Base-by-base conservation (phyloP, 2,888 invertebrate species). In the Desoria tigrina region DNA sequence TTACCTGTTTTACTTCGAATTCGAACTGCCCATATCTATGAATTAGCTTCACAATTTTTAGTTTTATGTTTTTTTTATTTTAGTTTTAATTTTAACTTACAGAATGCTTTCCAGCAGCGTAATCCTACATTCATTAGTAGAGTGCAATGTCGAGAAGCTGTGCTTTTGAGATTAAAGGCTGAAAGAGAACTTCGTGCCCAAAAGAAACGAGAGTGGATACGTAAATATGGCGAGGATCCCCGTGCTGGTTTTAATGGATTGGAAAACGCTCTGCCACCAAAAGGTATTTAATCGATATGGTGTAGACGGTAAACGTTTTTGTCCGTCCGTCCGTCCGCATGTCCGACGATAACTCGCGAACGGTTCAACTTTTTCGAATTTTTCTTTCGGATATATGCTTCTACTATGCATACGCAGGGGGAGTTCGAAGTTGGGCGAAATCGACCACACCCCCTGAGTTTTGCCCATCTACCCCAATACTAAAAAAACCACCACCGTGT, bases 31-130 rank as follows among this genome's bases (percentile, higher is more conserved):
- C n/a, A n/a, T n/a, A n/a, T n/a, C n/a, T n/a, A n/a, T n/a, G n/a
- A n/a, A n/a, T n/a, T n/a, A n/a, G 39, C 11, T 39, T 56, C n/a
- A 39, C 39, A 42, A 42, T 39, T 39, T 39, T 14, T 39, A 39
- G 11, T 2, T 50, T 2, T 2, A n/a, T 50, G 21, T 53, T n/a
- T n/a, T n/a, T n/a, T n/a, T n/a, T 39, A 21, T 32, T 21, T 9
- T 32, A 4, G 2, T n/a, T 24, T 42, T 9, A 18, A 45, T n/a
- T 50, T 6, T 39, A 49, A 45, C 6, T 83, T 88, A 27, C 82
- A 89, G 83, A 89, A 90, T 65, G 87, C 88, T 78, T 84, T 92
- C 76, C 83, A 84, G 72, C 83, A 79, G 69, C 88, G 89, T 74
- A 85, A 87, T 37, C 91, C 91, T 0, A 84, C 86, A 67, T 91